Base-by-base conservation (phyloP, 2,888 invertebrate species). In the Parthenolecanium corni region DNA sequence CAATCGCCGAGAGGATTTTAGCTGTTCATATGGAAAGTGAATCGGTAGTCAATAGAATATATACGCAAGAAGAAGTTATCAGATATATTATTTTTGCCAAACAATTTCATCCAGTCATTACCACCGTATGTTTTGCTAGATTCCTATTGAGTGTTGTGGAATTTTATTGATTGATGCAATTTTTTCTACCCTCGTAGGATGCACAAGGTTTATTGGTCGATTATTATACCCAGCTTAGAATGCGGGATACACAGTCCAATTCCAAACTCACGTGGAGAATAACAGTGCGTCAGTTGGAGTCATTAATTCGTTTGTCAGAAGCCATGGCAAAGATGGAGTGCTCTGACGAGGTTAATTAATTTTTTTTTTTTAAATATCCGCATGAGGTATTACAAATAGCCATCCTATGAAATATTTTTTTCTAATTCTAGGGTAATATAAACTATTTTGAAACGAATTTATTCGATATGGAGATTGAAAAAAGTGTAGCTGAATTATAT, bases 321-420 rank as follows among this genome's bases (percentile, higher is more conserved):
- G 95, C 89, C 24, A 85, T 95, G 82, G 96, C 98, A 57, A 85
- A 94, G 74, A 82, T 99, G 80, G 89, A 96, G 75, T 97, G 96
- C 74, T 84, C 85, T 68, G 91, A 93, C 58, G 86, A 88, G 72
- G 95, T 80, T 68, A n/a, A 25, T 16, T 11, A 40, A 11, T 36
- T 58, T 58, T 24, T 21, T 2, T 42, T 16, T 16, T 3, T 42
- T 14, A 42, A 54, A n/a, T n/a, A n/a, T n/a, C n/a, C n/a, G n/a
- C n/a, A n/a, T n/a, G n/a, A n/a, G n/a, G n/a, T n/a, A n/a, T n/a
- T n/a, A n/a, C n/a, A n/a, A n/a, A n/a, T n/a, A n/a, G n/a, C n/a
- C n/a, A n/a, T n/a, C n/a, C n/a, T n/a, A n/a, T n/a, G n/a, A n/a
- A n/a, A n/a, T n/a, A n/a, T n/a, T n/a, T n/a, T n/a, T n/a, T n/a